Conservation (phyloP, 2,113 vertebrate genomes). For the Gymnocephalus cernua region DNA sequence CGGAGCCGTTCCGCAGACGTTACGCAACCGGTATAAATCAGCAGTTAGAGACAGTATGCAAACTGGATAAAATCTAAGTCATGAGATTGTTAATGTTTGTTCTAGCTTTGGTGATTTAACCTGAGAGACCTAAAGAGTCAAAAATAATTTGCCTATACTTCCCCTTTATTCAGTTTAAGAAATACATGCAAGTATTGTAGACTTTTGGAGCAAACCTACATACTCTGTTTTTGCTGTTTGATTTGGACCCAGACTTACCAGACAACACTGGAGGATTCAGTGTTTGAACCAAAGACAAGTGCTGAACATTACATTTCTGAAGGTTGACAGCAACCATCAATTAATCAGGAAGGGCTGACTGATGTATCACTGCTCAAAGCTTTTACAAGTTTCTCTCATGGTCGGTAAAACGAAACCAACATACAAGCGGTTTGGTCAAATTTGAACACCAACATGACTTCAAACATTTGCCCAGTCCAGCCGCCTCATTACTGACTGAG, state of each 20-base stretch:
- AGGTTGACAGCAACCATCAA: neutral
- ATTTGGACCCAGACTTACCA: constrained; percentile 16
- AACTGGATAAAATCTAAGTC: too few relatives aligned
- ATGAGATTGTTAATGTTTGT: neutral
- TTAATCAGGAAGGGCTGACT: neutral
- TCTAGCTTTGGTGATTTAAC: neutral
- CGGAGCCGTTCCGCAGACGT: too few relatives aligned
- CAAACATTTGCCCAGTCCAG: constrained; percentile 14
- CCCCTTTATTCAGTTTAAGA: neutral
- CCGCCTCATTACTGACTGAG: constrained; percentile 12
- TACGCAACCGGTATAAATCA: too few relatives aligned
- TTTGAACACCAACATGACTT: constrained; percentile 13
- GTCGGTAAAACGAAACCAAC: neutral
- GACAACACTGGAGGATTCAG: neutral
- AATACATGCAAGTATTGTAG: neutral
- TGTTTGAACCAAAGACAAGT: constrained; percentile 3
- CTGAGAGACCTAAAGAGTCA: neutral
- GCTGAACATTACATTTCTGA: neutral
- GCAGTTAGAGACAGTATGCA: neutral
- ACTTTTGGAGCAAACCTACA: neutral
- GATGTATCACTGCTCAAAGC: neutral
- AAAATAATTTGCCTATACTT: neutral
- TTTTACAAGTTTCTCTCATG: neutral
- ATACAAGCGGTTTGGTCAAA: constrained; percentile 1
- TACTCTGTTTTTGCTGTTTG: neutral